Conservation (phyloP, 2,888 invertebrate species). For the Pinctada fucata region DNA sequence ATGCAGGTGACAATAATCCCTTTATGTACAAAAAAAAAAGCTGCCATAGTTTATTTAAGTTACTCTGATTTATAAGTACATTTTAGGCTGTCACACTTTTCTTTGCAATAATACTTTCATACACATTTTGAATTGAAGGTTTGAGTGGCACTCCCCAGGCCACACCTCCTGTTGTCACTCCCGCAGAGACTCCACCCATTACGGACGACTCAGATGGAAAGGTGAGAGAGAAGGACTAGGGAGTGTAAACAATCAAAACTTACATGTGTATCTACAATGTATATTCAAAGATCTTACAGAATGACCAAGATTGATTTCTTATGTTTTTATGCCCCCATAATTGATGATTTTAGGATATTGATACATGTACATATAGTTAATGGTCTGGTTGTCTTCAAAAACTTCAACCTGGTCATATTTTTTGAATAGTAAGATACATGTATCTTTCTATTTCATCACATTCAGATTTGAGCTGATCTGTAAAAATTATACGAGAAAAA, state of each 20-base stretch:
- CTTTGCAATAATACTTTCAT: not conserved
- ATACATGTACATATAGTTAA: no score
- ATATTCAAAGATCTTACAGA: no score
- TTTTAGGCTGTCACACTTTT: not conserved
- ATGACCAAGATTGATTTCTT: no score
- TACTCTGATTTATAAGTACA: no score
- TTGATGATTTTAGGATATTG: no score
- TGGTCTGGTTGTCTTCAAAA: no score
- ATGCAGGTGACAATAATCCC: no score
- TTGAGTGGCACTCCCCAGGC: slow-evolving; percentile 38
- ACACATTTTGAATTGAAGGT: not conserved
- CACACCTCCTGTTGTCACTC: slow-evolving; percentile 56
- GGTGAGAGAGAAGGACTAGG: slow-evolving; percentile 35
- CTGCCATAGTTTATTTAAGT: no score
- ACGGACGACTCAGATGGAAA: slow-evolving; percentile 52
- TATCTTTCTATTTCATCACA: not conserved
- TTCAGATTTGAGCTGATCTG: not conserved
- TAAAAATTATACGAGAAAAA: not conserved
- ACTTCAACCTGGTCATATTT: no score
- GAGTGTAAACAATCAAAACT: not conserved
- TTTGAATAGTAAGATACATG: not conserved
- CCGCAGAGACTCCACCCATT: slow-evolving; percentile 58
- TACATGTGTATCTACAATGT: not conserved
- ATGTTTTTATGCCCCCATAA: no score
- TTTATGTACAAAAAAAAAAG: no score